Percentiles rank a stretch among this genome's conserved stretches.
phyloP scores from a whole-genome alignment of 2,888 invertebrate species.

The Cephus pygmeus region DNA sequence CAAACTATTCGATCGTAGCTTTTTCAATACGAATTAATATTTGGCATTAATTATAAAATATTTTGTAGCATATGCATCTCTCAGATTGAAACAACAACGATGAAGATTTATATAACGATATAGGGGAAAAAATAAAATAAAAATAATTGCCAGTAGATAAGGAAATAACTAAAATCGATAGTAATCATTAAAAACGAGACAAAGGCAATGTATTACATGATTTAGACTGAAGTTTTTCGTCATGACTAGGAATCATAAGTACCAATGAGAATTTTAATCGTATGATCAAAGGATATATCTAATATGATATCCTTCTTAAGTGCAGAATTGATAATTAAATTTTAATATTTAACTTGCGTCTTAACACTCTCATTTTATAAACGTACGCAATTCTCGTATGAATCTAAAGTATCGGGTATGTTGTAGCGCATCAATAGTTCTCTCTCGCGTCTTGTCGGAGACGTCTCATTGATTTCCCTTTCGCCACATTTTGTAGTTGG shows the following conservation, averaged over 20 bases:
- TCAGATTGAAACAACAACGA: background rate
- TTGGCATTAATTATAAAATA: background rate
- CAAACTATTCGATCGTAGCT: background rate
- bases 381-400: background rate
- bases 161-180: background rate
- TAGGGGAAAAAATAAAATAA: background rate
- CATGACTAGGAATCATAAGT: background rate
- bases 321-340: background rate
- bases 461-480: conserved; percentile 37
- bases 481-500: background rate
- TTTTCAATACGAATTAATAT: background rate
- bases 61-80: background rate
- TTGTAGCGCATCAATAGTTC: conserved; percentile 12
- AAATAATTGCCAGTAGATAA: background rate
- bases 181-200: background rate
- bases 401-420: background rate
- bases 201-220: background rate
- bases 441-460: conserved; percentile 23
- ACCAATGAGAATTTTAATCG: background rate
- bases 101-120: background rate
- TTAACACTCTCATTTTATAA: background rate
- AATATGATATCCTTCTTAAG: too few relatives aligned
- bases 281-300: background rate
- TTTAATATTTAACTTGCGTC: background rate
- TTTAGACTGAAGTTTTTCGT: background rate